Base-by-base conservation (phyloP, 2,888 invertebrate genomes). In the Drosophila aldrichi region DNA sequence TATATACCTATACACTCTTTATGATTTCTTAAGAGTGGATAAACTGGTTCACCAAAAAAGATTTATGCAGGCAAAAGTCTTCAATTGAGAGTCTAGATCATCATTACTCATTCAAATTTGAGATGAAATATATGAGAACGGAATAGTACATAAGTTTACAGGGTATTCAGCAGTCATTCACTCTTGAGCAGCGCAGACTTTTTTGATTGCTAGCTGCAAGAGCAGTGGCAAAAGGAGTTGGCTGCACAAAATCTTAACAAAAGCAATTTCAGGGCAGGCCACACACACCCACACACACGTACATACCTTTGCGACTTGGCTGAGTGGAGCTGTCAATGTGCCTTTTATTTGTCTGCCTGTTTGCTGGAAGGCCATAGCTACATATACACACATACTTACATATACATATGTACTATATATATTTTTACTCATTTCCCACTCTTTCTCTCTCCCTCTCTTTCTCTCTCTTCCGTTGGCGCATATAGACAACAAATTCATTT, bases 401-500 rank as follows among this genome's bases (percentile, higher is more conserved):
- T 34, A 43, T 34, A 44, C 3, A 56, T 34, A 43, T 6, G 22
- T 48, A 8, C n/a, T 44, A 34, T 22, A 44, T 58, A 25, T 25
- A 57, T 68, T 48, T 68, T 55, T 65, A 75, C 57, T 71, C 55
- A 74, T 58, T 34, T 52, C 38, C n/a, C 18, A 20, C 49, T 44
- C 25, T 59, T 14, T 49, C n/a, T 54, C 32, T 69, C 25, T 51
- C 29, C 70, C 61, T 67, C 25, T 58, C 43, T 61, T 40, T 44
- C 55, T 58, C 43, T 61, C 43, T 44, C 55, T 49, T 72, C 60
- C 69, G 49, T 2, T 74, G 72, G 4, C 43, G 6, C 83, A 86
- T 94, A 57, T 95, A 97, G 97, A 96, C 88, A 97, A 97, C 94
- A 95, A 95, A 92, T 96, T 97, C 93, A 94, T 95, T 83, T 97